Conservation (phyloP, 37 sponge, comb jelly and placozoan species). For the Halisarca cf. caerulea region DNA sequence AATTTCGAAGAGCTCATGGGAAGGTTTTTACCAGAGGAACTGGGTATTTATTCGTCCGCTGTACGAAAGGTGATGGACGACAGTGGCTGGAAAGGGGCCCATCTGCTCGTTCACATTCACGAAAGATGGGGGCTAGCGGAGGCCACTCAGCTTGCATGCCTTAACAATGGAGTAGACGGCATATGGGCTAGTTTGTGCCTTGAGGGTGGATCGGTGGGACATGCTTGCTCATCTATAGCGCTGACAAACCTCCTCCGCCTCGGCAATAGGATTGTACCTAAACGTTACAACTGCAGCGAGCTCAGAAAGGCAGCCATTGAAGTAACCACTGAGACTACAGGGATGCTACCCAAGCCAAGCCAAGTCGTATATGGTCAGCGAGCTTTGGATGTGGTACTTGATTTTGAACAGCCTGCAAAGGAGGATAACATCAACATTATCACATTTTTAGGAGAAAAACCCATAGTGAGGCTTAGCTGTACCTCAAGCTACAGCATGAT, state of each 20-base stretch:
- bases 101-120: constrained; percentile 38
- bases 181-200: constrained; percentile 34
- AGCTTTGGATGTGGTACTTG: constrained; percentile 20
- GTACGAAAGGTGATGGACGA: constrained; percentile 28
- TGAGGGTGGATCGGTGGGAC: constrained; percentile 37
- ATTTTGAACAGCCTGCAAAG: neutral
- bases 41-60: neutral
- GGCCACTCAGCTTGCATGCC: constrained; percentile 18
- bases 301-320: constrained; percentile 37
- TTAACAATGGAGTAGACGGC: constrained; percentile 29
- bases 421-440: too few relatives aligned
- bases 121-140: constrained; percentile 30
- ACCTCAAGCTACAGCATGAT: neutral
- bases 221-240: constrained; percentile 31
- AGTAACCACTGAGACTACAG: constrained; percentile 32
- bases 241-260: constrained; percentile 33
- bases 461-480: neutral
- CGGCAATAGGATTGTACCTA: constrained; percentile 33
- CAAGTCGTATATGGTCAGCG: constrained; percentile 41
- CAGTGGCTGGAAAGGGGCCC: constrained; percentile 27
- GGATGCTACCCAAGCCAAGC: neutral
- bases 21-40: neutral
- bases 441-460: constrained; percentile 33
- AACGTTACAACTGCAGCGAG: constrained; percentile 15
- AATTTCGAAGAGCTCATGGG: neutral